Evolutionary conservation across 1,140 invertebrate species (phyloP), one percentile per base, ranked within the genome.

Genomic region (Cydia amplana): DNA sequence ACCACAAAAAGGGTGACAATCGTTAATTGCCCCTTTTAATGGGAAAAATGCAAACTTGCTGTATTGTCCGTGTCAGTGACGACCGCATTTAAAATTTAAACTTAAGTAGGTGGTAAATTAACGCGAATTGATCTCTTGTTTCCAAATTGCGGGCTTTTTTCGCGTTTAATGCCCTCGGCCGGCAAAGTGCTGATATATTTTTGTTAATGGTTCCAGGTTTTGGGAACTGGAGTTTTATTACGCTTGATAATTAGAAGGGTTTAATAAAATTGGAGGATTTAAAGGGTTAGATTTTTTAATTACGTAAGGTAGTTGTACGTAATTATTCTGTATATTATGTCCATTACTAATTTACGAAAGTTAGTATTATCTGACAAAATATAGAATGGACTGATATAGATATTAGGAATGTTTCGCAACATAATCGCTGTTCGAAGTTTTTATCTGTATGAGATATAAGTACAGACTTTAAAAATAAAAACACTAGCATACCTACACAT

Each of bases 71-170:
- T 64, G 28, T 76, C 75, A 14, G 67, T 81, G 83, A 83, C 82
- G 83, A 82, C 79, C 46, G 78, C 80, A 78, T 83, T 86, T 83
- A 84, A 85, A 83, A 79, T 81, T 83, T 82, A 75, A 83, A 84
- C 81, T 83, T 82, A 88, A 85, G 80, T 79, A 81, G 74, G 79
- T 74, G 74, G 78, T 85, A 88, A 85, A 84, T 86, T 83, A 81
- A 81, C 73, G 82, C 77, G 73, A 81, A 83, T 74, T 80, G 79
- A 85, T 80, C 79, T 78, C 79, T 83, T 80, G 79, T 83, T 82
- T 79, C 55, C 64, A 81, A 79, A 81, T 74, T 79, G 75, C 72
- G 55, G 75, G 46, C 63, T 80, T 75, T 79, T 40, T 83, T 84
- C 81, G 78, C 77, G 70, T 85, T 85, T 84, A 84, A 86, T 83